A percentile compares a stretch with the other conserved stretches of the same genome.
Evolutionary conservation across 2,797 vertebrate species (phyloP).

Genomic region (Aselliscus stoliczkanus): DNA sequence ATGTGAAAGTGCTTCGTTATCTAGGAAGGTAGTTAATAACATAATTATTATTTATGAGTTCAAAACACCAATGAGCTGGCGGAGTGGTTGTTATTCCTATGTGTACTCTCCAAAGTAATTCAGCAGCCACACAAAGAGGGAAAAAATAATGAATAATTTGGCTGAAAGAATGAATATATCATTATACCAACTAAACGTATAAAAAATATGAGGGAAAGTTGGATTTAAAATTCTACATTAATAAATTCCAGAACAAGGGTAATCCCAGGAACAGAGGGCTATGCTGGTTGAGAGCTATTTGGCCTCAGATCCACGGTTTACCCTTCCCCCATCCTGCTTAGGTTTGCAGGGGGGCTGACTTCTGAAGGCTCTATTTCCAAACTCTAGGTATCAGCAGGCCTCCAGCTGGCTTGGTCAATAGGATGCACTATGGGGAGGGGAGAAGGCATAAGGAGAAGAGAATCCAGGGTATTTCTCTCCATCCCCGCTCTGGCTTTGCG

Average conservation of each 20-base stretch:
- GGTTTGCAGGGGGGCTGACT: not conserved
- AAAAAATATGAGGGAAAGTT: not conserved
- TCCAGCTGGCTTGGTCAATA: not conserved
- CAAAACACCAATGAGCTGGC: not conserved
- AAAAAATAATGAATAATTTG: not conserved
- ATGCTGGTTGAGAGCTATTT: not conserved
- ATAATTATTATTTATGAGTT: slow-evolving; percentile 37
- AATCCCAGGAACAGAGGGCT: not conserved
- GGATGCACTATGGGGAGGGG: too few species aligned
- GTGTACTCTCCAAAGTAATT: not conserved
- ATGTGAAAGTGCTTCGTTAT: not conserved
- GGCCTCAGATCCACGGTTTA: not conserved
- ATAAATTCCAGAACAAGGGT: not conserved
- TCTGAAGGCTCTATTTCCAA: not conserved
- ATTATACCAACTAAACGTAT: not conserved
- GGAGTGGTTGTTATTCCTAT: not conserved
- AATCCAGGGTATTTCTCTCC: not conserved
- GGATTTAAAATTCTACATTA: not conserved
- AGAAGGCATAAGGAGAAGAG: not conserved
- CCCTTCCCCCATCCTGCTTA: not conserved
- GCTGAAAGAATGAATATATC: not conserved
- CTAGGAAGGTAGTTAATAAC: not conserved
- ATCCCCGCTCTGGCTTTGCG: not conserved
- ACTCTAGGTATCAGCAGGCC: not conserved
- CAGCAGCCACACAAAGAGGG: not conserved